Percentiles rank a stretch among this genome's conserved stretches.
Evolutionary conservation across 2,888 invertebrate genomes (phyloP).

Genomic region (Galeopsomyia nigrocyanea): DNA sequence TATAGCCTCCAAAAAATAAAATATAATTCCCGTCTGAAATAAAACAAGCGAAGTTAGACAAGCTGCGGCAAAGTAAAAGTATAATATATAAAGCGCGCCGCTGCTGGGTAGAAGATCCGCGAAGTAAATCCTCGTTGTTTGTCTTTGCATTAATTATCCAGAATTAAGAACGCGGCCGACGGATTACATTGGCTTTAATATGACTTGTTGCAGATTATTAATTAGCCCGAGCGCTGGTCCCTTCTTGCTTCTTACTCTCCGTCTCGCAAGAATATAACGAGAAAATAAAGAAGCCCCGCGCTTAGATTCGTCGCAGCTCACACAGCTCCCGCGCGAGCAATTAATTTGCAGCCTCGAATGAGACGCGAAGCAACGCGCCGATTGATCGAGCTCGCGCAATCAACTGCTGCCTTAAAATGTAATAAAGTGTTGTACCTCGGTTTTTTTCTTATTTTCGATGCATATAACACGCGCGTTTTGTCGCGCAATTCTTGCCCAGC

Average conservation of each 20-base stretch:
- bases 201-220: slow-evolving; percentile 69
- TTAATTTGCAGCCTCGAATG: slow-evolving; percentile 64
- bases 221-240: slow-evolving; percentile 61
- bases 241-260: not conserved
- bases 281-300: slow-evolving; percentile 23
- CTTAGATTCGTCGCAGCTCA: slow-evolving; percentile 57
- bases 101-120: not conserved
- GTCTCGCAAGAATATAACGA: not conserved
- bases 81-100: not conserved
- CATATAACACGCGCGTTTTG: no score
- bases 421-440: no score
- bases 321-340: slow-evolving; percentile 59
- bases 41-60: no score
- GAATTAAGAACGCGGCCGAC: slow-evolving; percentile 65
- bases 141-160: slow-evolving; percentile 68
- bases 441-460: no score
- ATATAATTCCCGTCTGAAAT: no score
- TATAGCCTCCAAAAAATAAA: no score
- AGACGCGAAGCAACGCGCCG: slow-evolving; percentile 51
- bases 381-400: slow-evolving; percentile 51
- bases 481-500: no score
- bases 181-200: slow-evolving; percentile 66
- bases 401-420: no score
- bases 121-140: slow-evolving; percentile 65
- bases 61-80: no score